A percentile compares a stretch with the other conserved stretches of the same genome.
phyloP scores from a whole-genome alignment of 2,888 invertebrate species.

The Stenotaenia linearis region DNA sequence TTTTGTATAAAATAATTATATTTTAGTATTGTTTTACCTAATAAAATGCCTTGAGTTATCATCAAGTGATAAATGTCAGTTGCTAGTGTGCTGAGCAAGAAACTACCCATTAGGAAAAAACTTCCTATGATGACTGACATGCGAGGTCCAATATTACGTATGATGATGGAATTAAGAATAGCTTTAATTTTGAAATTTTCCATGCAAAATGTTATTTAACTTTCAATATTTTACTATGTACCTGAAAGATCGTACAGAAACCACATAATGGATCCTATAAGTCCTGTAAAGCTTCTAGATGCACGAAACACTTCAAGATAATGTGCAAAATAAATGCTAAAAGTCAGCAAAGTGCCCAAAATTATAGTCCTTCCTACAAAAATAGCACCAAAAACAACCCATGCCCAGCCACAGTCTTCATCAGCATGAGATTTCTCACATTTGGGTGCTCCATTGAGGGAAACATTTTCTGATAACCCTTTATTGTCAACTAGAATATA shows the following conservation, averaged over 20 bases:
- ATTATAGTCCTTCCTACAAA: slow-evolving; percentile 21
- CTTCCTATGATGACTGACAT: background rate
- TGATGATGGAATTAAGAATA: background rate
- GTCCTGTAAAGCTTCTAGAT: slow-evolving; percentile 11
- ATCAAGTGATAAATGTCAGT: slow-evolving; percentile 19
- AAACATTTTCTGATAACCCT: background rate
- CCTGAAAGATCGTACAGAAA: slow-evolving; percentile 28
- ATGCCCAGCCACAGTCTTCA: slow-evolving; percentile 28
- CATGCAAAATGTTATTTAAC: background rate
- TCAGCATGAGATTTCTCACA: background rate
- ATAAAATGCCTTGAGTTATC: slow-evolving; percentile 3
- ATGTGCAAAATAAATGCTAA: slow-evolving; percentile 27
- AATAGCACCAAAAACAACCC: slow-evolving; percentile 19
- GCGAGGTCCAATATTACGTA: slow-evolving; percentile 3
- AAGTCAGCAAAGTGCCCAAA: slow-evolving; percentile 17
- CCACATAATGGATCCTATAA: slow-evolving; percentile 30
- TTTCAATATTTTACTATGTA: background rate
- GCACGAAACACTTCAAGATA: slow-evolving; percentile 26
- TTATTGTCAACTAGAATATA: background rate
- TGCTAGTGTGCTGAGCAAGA: slow-evolving; percentile 4
- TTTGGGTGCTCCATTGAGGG: background rate
- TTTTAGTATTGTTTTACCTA: background rate
- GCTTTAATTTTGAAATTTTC: background rate
- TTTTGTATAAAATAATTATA: background rate
- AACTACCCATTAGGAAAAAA: background rate